Evolutionary conservation across 2,888 invertebrate genomes (phyloP).

Genomic region (Brachypalpus laphriformis): DNA sequence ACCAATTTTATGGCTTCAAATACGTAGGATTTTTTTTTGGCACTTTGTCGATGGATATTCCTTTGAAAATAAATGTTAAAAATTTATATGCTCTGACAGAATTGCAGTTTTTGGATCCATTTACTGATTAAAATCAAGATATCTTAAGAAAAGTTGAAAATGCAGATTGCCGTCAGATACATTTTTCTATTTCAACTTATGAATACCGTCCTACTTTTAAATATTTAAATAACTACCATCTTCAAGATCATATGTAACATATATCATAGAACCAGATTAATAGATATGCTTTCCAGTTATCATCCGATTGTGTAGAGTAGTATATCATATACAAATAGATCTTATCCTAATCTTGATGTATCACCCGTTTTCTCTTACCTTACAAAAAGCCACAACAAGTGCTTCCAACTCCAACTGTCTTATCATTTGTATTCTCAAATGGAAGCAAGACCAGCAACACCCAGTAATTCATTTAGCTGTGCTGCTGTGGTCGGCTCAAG

Average conservation of each 20-base stretch:
- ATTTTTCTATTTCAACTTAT: no score
- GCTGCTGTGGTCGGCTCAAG: not conserved
- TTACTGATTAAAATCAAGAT: no score
- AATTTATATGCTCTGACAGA: no score
- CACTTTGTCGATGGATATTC: no score
- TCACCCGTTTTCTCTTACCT: constrained; percentile 1
- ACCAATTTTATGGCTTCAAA: no score
- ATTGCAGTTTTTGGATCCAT: no score
- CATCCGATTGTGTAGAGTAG: not conserved
- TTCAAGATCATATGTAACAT: not conserved
- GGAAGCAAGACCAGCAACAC: constrained; percentile 22
- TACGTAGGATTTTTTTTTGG: no score
- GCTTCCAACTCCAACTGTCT: constrained; percentile 4
- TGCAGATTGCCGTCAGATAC: no score
- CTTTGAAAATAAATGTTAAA: no score
- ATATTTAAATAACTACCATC: no score
- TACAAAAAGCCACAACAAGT: constrained; percentile 37
- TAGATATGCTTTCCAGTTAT: not conserved
- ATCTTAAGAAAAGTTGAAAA: no score
- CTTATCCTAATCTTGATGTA: constrained; percentile 49
- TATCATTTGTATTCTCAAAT: constrained; percentile 45
- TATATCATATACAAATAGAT: constrained; percentile 10
- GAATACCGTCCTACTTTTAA: no score
- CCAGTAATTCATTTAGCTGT: constrained; percentile 58
- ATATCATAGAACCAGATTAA: not conserved